Conservation (phyloP, 2,888 invertebrate species). For the Psococerastis gibbosa region DNA sequence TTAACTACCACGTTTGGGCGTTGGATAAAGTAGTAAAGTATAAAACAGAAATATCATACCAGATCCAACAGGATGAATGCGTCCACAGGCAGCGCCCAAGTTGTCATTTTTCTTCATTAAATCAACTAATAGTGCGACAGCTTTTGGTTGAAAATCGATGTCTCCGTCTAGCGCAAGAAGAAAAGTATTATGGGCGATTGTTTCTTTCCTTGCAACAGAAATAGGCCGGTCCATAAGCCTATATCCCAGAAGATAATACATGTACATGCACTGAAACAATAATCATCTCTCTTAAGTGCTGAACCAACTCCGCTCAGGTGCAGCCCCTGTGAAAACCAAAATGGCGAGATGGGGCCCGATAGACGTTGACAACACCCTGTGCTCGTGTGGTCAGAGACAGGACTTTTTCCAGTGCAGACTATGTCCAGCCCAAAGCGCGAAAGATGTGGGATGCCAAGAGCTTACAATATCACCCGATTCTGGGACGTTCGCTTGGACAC, state of each 20-base stretch:
- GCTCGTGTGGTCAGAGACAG: too few species aligned
- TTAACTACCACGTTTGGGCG: too few species aligned
- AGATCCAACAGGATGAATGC: constrained; percentile 73
- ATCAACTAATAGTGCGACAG: constrained; percentile 60
- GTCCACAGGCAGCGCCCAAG: constrained; percentile 72
- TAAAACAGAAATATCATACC: too few species aligned
- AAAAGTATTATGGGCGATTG: constrained; percentile 63
- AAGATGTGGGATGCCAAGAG: too few species aligned
- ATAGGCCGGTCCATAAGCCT: constrained; percentile 49
- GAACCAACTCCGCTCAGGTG: too few species aligned
- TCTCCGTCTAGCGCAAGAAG: constrained; percentile 74
- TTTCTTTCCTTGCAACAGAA: constrained; percentile 37
- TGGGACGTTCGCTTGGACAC: too few species aligned
- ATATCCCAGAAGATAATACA: constrained; percentile 77
- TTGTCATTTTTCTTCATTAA: constrained; percentile 57
- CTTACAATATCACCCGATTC: too few species aligned
- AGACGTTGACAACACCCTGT: too few species aligned
- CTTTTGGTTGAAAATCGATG: constrained; percentile 67
- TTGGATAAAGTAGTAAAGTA: too few species aligned
- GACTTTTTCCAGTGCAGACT: too few species aligned
- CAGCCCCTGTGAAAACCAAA: constrained; percentile 6
- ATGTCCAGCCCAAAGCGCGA: too few species aligned
- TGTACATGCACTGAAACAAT: constrained; percentile 56
- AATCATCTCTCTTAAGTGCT: background rate
- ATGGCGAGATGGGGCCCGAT: too few species aligned